Evolutionary conservation across 1,140 invertebrate species (phyloP).

Genomic region (Gryon sp.): DNA sequence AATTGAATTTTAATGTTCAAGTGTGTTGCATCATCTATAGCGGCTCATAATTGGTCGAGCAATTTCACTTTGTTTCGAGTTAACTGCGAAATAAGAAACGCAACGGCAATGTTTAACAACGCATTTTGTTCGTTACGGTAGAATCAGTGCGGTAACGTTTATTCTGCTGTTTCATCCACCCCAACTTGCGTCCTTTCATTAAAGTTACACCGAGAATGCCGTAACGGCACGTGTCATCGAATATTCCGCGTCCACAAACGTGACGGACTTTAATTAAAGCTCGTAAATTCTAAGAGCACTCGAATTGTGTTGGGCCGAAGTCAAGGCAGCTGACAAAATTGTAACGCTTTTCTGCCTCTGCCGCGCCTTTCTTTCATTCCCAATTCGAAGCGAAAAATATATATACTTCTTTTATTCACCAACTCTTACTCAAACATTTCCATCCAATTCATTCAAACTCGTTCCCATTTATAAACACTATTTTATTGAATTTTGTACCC

Average conservation of each 20-base stretch:
- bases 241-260: constrained; percentile 63
- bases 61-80: constrained; percentile 39
- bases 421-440: background rate
- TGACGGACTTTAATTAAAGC: constrained; percentile 66
- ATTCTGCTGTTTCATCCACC: constrained; percentile 41
- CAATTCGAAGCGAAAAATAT: too few relatives aligned
- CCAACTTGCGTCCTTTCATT: constrained; percentile 60
- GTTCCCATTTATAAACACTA: too few relatives aligned
- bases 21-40: background rate
- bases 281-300: constrained; percentile 60
- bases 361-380: constrained; percentile 36
- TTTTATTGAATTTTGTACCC: too few relatives aligned
- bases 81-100: constrained; percentile 49
- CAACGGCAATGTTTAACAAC: constrained; percentile 43
- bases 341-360: constrained; percentile 11
- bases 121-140: constrained; percentile 51
- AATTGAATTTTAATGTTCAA: background rate
- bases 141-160: constrained; percentile 59
- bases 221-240: constrained; percentile 64
- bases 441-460: constrained; percentile 6
- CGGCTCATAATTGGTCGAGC: constrained; percentile 29
- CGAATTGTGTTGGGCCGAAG: constrained; percentile 45
- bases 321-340: constrained; percentile 53
- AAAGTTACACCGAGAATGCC: constrained; percentile 62
- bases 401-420: too few relatives aligned